A percentile compares a stretch with the other conserved stretches of the same genome.
These are phyloP conservation scores for Melanotaenia nigrans DNA, from an alignment of 2,797 vertebrate species.

Conservation along the genomic window DNA sequence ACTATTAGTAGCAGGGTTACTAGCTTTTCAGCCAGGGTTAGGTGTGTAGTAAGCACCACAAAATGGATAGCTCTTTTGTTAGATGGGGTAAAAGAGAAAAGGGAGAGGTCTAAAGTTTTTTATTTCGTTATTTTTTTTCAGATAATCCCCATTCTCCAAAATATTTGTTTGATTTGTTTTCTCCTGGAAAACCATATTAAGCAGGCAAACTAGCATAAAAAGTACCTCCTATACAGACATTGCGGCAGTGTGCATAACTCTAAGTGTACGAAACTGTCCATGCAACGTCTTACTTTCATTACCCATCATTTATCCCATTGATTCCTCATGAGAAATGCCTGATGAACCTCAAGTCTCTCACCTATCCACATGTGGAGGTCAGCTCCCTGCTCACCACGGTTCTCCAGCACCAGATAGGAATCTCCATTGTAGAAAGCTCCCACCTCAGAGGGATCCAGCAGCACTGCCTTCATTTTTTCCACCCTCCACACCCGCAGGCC, in stretches of 20 bases:
- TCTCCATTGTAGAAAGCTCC: slow-evolving; percentile 91
- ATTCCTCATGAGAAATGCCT: neutral
- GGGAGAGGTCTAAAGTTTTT: slow-evolving; percentile 4
- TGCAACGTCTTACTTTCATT: neutral
- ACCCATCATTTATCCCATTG: neutral
- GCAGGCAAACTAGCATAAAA: no score
- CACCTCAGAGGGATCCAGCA: slow-evolving; percentile 71
- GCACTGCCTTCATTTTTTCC: slow-evolving; percentile 90
- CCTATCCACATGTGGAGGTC: slow-evolving; percentile 94
- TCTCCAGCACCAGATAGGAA: slow-evolving; percentile 89
- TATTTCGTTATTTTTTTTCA: neutral
- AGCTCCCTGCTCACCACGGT: slow-evolving; percentile 76
- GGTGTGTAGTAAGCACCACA: slow-evolving; percentile 13
- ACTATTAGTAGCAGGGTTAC: slow-evolving; percentile 39
- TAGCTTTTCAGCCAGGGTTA: slow-evolving; percentile 25
- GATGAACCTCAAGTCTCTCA: slow-evolving; percentile 56
- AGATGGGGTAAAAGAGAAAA: slow-evolving; percentile 20
- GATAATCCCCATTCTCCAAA: neutral
- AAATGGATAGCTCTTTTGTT: slow-evolving; percentile 8
- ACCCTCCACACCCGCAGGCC: slow-evolving; percentile 88
- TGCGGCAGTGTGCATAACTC: neutral
- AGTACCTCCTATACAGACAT: neutral
- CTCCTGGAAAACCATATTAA: neutral
- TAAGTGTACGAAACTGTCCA: neutral
- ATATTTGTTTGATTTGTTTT: neutral